Evolutionary conservation across 2,888 invertebrate genomes (phyloP), one percentile per base, ranked within the genome.

Genomic region (Therioaphis trifolii): DNA sequence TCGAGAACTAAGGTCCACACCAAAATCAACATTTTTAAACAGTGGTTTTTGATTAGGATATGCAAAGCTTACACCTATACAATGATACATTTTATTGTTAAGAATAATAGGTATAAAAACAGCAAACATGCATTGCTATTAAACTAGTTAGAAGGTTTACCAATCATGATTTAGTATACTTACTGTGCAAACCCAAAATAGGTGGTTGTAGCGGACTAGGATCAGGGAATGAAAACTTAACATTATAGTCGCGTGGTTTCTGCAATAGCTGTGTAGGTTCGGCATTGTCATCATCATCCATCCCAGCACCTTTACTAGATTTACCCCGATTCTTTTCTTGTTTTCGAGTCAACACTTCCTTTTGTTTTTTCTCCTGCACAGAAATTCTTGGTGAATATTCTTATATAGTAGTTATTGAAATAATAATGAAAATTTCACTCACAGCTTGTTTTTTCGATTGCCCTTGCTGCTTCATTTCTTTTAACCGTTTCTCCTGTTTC

Each of bases 191-290:
- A 49, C 99, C 99, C 66, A 99, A 92, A 88, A 99, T 96, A 15
- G 99, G 99, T 52, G 99, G 99, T 89, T 96, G 97, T 74, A 99
- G 90, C 68, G 97, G 96, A 69, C 98, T 94, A 40, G 99, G 98
- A 89, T 97, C 96, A 1, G 99, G 99, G 90, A 99, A 99, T 85
- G 93, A 93, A 90, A 99, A 99, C 90, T 99, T 99, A 86, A 99
- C 99, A 86, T 96, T 91, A 89, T 99, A 99, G 86, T 99, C 99
- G 89, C 94, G 95, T 18, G 98, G 99, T 87, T 93, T 93, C 87
- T 95, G 94, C 85, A 99, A 89, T 78, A 99, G 89, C 88, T 96
- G 95, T 5, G 93, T 92, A 0, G 94, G 93, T n/a, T 94, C 93
- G 0, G 61, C 12, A 29, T 61, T 82, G 2, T 82, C 82, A 75